Evolutionary conservation across 2,797 vertebrate genomes (phyloP).

Genomic region (Falco naumanni): DNA sequence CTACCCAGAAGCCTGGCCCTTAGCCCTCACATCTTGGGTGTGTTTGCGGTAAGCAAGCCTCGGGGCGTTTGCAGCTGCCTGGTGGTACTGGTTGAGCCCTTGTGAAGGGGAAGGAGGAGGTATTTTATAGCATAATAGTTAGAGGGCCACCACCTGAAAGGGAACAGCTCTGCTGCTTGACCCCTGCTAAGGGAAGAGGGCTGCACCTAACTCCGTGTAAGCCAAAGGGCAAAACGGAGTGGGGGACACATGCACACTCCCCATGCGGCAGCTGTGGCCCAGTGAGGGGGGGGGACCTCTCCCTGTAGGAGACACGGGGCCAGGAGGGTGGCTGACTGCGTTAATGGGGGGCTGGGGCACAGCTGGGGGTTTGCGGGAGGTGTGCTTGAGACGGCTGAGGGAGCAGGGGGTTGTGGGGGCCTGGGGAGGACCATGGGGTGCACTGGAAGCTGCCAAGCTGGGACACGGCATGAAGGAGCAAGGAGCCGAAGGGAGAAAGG

Average conservation of each 20-base stretch:
- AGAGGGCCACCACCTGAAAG: background rate
- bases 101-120: background rate
- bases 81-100: background rate
- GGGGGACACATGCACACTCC: rapidly evolving
- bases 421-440: background rate
- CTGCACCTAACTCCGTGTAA: background rate
- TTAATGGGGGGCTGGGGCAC: background rate
- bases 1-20: background rate
- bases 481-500: background rate
- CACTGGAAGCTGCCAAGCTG: background rate
- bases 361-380: background rate
- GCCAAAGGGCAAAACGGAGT: background rate
- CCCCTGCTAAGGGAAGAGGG: background rate
- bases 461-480: background rate
- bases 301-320: rapidly evolving
- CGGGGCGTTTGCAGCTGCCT: rapidly evolving
- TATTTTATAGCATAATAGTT: background rate
- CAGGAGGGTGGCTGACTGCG: background rate
- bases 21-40: no score
- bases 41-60: background rate
- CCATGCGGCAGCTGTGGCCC: background rate
- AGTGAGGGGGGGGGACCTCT: rapidly evolving
- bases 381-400: background rate
- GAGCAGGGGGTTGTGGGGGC: background rate
- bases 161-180: background rate